Conservation (phyloP, 1,140 invertebrate genomes). For the Latrodectus geometricus region DNA sequence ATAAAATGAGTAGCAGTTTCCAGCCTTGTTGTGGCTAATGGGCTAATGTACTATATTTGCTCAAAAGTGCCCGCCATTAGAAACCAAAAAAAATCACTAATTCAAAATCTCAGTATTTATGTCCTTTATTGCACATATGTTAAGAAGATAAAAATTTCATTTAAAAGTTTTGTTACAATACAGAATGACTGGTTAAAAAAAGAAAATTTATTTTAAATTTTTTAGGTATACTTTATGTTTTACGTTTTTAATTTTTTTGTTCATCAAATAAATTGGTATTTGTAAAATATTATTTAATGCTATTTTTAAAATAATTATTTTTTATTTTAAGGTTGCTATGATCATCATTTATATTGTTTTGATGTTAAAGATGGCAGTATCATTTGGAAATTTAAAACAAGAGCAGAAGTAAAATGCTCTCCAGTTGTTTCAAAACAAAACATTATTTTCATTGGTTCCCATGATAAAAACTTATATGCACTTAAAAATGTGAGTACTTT, state of each 20-base stretch:
- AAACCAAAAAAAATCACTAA: too few species aligned
- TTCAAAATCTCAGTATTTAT: too few species aligned
- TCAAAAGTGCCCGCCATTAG: too few species aligned
- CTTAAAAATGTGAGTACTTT: slow-evolving; percentile 72
- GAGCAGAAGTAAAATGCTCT: slow-evolving; percentile 77
- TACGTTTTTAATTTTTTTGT: neutral
- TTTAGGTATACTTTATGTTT: too few species aligned
- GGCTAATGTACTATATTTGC: too few species aligned
- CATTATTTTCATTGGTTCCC: slow-evolving; percentile 77
- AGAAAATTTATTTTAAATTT: too few species aligned
- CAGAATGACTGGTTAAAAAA: too few species aligned
- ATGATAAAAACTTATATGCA: slow-evolving; percentile 77
- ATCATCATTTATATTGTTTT: slow-evolving; percentile 76
- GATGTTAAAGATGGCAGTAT: slow-evolving; percentile 72
- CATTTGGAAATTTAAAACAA: slow-evolving; percentile 75
- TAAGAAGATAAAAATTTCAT: too few species aligned
- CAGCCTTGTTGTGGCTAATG: too few species aligned
- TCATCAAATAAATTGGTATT: neutral
- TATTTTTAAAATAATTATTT: neutral
- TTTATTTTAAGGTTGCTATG: slow-evolving; percentile 75
- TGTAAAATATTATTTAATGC: neutral
- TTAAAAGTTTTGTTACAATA: too few species aligned
- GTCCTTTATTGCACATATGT: too few species aligned
- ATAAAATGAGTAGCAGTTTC: too few species aligned
- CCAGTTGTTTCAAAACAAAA: slow-evolving; percentile 70